Evolutionary conservation across 2,888 invertebrate genomes (phyloP).

Genomic region (Aphodius sticticus): DNA sequence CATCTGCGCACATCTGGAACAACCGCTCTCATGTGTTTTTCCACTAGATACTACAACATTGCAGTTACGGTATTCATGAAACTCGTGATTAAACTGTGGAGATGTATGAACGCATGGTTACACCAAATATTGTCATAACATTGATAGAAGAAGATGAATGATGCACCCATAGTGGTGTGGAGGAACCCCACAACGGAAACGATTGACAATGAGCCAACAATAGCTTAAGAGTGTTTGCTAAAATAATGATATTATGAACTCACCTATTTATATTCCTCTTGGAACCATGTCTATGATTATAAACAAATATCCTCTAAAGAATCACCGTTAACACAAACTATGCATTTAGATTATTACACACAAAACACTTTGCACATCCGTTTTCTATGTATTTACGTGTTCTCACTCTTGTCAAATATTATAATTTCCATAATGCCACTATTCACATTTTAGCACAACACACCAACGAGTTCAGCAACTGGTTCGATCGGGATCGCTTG

Average conservation of each 20-base stretch:
- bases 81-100: no score
- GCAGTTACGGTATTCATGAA: no score
- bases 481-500: not conserved
- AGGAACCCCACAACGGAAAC: no score
- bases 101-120: no score
- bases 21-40: no score
- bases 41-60: no score
- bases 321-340: not conserved
- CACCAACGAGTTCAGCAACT: not conserved
- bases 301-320: not conserved
- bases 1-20: no score
- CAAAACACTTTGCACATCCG: not conserved
- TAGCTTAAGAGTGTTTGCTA: not conserved
- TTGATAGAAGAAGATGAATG: no score
- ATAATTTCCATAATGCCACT: not conserved
- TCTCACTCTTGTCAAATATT: not conserved
- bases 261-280: not conserved
- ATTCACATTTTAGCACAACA: not conserved
- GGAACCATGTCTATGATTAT: constrained; percentile 4
- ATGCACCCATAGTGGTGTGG: no score
- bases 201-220: no score
- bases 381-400: not conserved
- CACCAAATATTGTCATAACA: no score
- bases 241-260: not conserved
- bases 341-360: not conserved